Evolutionary conservation across 2,797 vertebrate genomes (phyloP).

Genomic region (Lacerta agilis): DNA sequence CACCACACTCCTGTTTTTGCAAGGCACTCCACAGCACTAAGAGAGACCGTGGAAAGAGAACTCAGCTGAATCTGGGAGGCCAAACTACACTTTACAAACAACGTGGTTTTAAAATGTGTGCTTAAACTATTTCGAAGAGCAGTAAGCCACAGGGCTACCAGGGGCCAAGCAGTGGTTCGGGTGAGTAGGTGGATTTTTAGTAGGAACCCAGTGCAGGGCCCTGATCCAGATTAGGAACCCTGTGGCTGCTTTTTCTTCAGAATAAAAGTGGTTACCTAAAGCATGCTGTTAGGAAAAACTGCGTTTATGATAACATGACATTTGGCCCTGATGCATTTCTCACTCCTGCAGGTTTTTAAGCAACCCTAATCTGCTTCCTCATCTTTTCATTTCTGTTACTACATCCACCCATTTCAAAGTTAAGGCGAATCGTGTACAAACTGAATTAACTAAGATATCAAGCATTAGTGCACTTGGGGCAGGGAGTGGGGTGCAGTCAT

Average conservation of each 20-base stretch:
- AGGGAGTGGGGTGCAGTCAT: background rate
- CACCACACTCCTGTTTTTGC: background rate
- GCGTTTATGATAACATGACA: background rate
- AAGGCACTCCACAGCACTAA: background rate
- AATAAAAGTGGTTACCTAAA: background rate
- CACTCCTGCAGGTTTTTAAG: background rate
- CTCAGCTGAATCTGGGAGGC: background rate
- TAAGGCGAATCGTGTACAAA: background rate
- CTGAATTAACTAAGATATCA: background rate
- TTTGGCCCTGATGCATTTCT: background rate
- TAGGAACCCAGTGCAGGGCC: background rate
- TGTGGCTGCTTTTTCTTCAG: background rate
- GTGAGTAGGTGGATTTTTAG: background rate
- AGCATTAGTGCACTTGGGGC: background rate
- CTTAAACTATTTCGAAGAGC: background rate
- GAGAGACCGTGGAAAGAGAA: background rate
- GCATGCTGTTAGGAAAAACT: background rate
- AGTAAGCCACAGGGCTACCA: background rate
- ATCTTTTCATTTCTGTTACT: background rate
- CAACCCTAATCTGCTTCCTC: background rate
- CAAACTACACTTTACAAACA: too few species aligned
- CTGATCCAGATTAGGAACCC: background rate
- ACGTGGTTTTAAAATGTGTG: background rate
- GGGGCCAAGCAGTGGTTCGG: background rate
- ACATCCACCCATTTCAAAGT: conserved; percentile 61